Base-by-base conservation (phyloP, 2,113 vertebrate genomes). In the Typhlomys cinereus region DNA sequence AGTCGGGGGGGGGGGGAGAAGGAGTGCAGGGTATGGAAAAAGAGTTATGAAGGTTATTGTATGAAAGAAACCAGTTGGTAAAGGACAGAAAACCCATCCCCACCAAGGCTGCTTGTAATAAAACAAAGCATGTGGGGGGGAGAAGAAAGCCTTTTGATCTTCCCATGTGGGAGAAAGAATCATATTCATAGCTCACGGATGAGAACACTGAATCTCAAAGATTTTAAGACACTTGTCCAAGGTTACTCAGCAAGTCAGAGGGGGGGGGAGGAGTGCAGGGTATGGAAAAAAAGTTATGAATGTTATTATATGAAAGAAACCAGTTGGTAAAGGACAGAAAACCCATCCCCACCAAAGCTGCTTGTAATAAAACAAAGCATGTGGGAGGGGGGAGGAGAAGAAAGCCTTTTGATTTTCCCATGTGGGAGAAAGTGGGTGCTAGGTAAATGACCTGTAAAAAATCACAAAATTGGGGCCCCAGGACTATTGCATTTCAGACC, bases 1-100 rank as follows among this genome's bases (percentile, higher is more conserved):
- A 7, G 17, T 2, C n/a, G 6, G 25, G 54, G 14, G 27, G 34
- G 25, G 39, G 1, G 0, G 20, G 1, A 29, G 10, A 9, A 71
- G 27, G 4, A 34, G 52, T 29, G 6, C 31, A 62, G 44, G 18
- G 31, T 23, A 21, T n/a, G 41, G 3, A 62, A 1, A 34, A 64
- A n/a, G 20, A 7, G 29, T 5, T 62, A 6, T 46, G 10, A n/a
- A 15, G 44, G 48, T 80, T 62, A 46, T 62, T 15, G 62, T 20
- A 23, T 8, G 17, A 34, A 23, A n/a, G 41, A n/a, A 61, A 31
- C 5, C 20, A 64, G 18, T 46, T 81, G 41, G 23, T 11, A 23
- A 34, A 34, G 61, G 10, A 81, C 79, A 14, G 18, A 18, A 46
- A 62, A 46, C 1, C 1, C 11, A 18, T 64, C 46, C 31, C n/a